Evolutionary conservation across 2,888 invertebrate genomes (phyloP), one percentile per base, ranked within the genome.

Genomic region (Acanthoscelides obtectus): DNA sequence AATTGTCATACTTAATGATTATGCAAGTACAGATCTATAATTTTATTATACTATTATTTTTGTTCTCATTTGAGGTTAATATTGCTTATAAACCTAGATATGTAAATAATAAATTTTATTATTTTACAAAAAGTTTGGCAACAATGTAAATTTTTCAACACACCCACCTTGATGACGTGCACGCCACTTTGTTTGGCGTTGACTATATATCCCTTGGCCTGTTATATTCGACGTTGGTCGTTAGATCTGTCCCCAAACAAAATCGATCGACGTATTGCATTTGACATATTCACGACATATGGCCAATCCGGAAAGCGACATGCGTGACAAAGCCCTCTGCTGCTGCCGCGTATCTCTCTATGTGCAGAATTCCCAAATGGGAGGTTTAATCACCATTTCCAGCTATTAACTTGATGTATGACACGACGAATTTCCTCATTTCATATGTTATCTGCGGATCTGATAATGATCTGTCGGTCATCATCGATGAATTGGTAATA

Each of bases 241-340:
- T 68, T 17, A 68, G 68, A 66, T 70, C 70, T 71, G 45, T 69
- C 72, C 71, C 71, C 45, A 72, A n/a, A n/a, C n/a, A n/a, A n/a
- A 70, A 71, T 72, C 72, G 70, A 17, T 67, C 22, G 64, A 69
- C 66, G 66, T 71, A 45, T 67, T 25, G 64, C 70, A 66, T 69
- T 72, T 70, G 63, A 64, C 65, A 66, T 63, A 69, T 64, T 67
- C 71, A 66, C 69, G 71, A 69, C 72, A 72, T 72, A 72, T 72
- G 72, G 72, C 67, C 71, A 72, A 72, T 72, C 71, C 70, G 67
- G 67, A 71, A 72, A 67, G 70, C 71, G 70, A 72, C 72, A 71
- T 72, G 68, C 45, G 45, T 22, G n/a, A 68, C 27, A 68, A 12
- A 45, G 12, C 45, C 17, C n/a, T n/a, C n/a, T n/a, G n/a, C n/a